A percentile compares a stretch with the other conserved stretches of the same genome.
Conservation (phyloP, 2,113 vertebrate genomes). For the Bostrychus sinensis region DNA sequence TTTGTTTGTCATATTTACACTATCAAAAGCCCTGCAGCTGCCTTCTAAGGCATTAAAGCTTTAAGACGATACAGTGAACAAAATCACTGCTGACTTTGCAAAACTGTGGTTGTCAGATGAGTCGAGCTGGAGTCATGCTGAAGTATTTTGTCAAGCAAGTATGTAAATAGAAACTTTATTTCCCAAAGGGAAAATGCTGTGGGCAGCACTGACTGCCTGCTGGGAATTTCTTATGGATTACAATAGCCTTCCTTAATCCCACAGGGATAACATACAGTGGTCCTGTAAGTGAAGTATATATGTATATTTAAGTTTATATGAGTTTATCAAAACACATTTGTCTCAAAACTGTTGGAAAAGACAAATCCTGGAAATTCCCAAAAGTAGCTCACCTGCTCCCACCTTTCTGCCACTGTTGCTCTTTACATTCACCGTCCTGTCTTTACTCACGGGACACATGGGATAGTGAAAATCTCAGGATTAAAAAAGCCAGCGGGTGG, state of each 20-base stretch:
- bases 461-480: constrained; percentile 26
- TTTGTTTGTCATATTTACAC: constrained; percentile 1
- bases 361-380: neutral
- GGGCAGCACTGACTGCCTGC: neutral
- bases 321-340: neutral
- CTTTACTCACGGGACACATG: constrained; percentile 9
- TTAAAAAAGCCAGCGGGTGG: constrained; percentile 42
- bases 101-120: neutral
- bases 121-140: neutral
- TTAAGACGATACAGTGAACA: neutral
- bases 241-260: neutral
- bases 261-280: neutral
- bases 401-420: neutral
- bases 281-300: neutral
- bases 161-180: neutral
- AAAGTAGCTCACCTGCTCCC: neutral
- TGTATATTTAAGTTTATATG: neutral
- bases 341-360: neutral
- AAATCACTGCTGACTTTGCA: neutral
- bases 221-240: constrained; percentile 3
- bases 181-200: neutral
- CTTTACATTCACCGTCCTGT: neutral
- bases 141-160: neutral
- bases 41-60: neutral
- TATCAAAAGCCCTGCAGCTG: neutral